phyloP scores from a whole-genome alignment of 2,888 invertebrate genomes.

The Ennomos fuscantarius region DNA sequence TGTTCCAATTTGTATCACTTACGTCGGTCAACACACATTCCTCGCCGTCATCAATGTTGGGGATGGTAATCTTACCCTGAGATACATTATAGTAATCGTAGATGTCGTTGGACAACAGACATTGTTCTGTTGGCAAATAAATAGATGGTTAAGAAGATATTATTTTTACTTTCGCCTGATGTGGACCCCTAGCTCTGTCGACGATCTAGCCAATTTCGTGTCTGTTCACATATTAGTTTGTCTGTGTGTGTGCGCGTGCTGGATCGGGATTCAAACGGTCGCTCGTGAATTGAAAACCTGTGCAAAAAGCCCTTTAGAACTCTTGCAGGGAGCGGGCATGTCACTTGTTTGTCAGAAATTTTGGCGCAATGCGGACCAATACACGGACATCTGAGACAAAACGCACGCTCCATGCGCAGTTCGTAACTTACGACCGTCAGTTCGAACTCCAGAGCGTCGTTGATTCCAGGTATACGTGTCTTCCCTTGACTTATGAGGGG shows the following conservation, averaged over 20 bases:
- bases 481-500: constrained; percentile 97
- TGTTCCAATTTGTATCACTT: constrained; percentile 82
- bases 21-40: constrained; percentile 95
- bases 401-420: constrained; percentile 78
- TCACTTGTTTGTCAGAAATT: constrained; percentile 76
- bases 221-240: constrained; percentile 60
- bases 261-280: constrained; percentile 49
- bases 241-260: constrained; percentile 69
- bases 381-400: constrained; percentile 70
- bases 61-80: constrained; percentile 98
- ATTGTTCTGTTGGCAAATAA: constrained; percentile 88
- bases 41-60: constrained; percentile 97
- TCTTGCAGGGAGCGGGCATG: constrained; percentile 77
- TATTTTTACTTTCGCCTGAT: constrained; percentile 19
- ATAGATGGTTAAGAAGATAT: constrained; percentile 38
- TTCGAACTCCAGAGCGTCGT: constrained; percentile 96
- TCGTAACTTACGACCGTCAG: constrained; percentile 92
- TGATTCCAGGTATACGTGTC: constrained; percentile 97
- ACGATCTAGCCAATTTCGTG: constrained; percentile 54
- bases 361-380: constrained; percentile 48
- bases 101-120: constrained; percentile 94
- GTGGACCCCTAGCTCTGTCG: constrained; percentile 41
- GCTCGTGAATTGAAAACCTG: constrained; percentile 63
- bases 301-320: constrained; percentile 74
- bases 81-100: constrained; percentile 97